phyloP scores from a whole-genome alignment of 2,113 vertebrate genomes.

The Ictidomys tridecemlineatus region DNA sequence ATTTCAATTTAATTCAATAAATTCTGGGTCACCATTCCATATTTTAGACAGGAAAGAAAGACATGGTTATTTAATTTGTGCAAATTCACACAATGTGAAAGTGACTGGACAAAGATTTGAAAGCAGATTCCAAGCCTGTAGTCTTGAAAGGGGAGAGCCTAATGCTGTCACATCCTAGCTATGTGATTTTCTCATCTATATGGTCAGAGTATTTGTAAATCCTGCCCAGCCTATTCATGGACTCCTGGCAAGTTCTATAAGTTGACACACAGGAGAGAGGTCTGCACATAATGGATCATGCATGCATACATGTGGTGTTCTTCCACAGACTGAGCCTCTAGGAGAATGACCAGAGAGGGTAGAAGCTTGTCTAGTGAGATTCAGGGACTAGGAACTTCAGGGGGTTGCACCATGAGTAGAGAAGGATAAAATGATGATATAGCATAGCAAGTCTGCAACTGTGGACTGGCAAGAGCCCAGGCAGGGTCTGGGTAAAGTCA shows the following conservation, averaged over 20 bases:
- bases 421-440: background rate
- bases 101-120: background rate
- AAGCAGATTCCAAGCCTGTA: background rate
- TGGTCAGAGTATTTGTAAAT: background rate
- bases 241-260: background rate
- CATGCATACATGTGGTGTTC: background rate
- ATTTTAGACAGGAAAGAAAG: background rate
- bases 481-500: background rate
- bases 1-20: background rate
- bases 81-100: background rate
- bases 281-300: background rate
- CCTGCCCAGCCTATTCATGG: background rate
- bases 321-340: background rate
- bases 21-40: background rate
- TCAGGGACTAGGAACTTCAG: background rate
- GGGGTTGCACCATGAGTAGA: fast-evolving
- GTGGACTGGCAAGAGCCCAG: background rate
- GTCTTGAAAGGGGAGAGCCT: background rate
- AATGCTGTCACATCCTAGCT: background rate
- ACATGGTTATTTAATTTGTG: background rate
- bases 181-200: background rate
- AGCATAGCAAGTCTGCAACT: background rate
- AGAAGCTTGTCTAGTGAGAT: background rate
- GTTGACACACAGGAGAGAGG: background rate
- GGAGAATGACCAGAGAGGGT: background rate